Evolutionary conservation across 1,140 invertebrate genomes (phyloP).

Genomic region (Saccostrea echinata): DNA sequence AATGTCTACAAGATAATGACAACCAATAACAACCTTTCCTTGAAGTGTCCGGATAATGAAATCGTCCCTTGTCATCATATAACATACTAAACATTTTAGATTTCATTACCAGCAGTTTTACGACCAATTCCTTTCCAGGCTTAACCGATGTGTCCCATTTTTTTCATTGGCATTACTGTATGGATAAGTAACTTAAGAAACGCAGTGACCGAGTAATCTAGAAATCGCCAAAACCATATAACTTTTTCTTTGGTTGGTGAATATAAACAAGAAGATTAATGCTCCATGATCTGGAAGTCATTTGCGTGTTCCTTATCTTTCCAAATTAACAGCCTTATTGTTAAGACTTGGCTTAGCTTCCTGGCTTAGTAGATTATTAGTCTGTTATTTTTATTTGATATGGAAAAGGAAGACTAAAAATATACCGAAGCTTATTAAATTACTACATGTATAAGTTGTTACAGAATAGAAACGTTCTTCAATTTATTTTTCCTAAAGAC

Average conservation of each 20-base stretch:
- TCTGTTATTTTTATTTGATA: too few relatives aligned
- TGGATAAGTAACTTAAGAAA: neutral
- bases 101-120: too few relatives aligned
- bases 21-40: neutral
- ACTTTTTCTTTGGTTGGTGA: neutral
- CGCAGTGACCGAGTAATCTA: neutral
- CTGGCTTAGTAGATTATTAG: too few relatives aligned
- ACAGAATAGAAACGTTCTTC: too few relatives aligned
- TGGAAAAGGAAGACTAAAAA: too few relatives aligned
- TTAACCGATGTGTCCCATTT: neutral
- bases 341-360: too few relatives aligned
- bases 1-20: neutral
- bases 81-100: neutral
- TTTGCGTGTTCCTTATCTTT: conserved; percentile 11
- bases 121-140: neutral
- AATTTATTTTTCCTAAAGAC: too few relatives aligned
- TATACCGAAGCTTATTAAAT: too few relatives aligned
- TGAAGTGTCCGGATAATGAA: neutral
- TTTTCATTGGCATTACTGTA: neutral
- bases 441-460: too few relatives aligned
- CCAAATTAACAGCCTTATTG: neutral
- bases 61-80: neutral
- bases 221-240: neutral
- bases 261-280: neutral
- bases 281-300: neutral